Conservation (phyloP, 2,797 vertebrate species). For the Myripristis jacobus region DNA sequence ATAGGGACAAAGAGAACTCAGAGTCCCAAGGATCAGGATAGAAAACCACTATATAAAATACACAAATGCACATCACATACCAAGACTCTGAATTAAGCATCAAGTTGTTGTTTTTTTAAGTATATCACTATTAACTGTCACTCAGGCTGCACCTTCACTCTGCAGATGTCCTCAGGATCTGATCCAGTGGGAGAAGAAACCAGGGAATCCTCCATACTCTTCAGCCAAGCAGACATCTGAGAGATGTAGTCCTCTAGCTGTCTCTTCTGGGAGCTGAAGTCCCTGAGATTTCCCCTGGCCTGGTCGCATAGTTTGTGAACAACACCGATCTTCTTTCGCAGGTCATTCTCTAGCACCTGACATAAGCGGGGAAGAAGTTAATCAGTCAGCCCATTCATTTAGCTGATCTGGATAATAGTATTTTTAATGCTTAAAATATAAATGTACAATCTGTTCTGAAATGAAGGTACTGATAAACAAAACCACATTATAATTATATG, state of each 20-base stretch:
- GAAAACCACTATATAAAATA: no score
- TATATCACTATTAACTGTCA: not conserved
- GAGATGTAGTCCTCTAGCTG: conserved; percentile 90
- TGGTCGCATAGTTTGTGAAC: conserved; percentile 89
- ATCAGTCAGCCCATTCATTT: not conserved
- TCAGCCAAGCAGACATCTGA: conserved; percentile 88
- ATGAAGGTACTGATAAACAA: not conserved
- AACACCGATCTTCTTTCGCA: conserved; percentile 89
- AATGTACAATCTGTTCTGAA: not conserved
- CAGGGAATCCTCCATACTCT: conserved; percentile 87
- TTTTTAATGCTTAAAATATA: not conserved
- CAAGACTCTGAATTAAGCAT: no score
- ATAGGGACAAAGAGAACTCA: no score
- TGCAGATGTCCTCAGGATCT: conserved; percentile 89
- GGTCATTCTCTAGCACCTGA: conserved; percentile 92
- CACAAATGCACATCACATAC: no score
- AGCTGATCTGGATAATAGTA: not conserved
- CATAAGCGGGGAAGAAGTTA: conserved; percentile 4
- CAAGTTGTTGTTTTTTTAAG: no score
- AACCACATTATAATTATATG: not conserved
- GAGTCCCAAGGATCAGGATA: no score
- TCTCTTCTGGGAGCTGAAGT: conserved; percentile 88
- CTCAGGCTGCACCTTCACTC: conserved; percentile 87
- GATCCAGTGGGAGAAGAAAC: conserved; percentile 80
- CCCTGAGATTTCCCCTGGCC: conserved; percentile 87